Evolutionary conservation across 2,113 vertebrate genomes (phyloP), one percentile per base, ranked within the genome.

Genomic region (Trinectes maculatus): DNA sequence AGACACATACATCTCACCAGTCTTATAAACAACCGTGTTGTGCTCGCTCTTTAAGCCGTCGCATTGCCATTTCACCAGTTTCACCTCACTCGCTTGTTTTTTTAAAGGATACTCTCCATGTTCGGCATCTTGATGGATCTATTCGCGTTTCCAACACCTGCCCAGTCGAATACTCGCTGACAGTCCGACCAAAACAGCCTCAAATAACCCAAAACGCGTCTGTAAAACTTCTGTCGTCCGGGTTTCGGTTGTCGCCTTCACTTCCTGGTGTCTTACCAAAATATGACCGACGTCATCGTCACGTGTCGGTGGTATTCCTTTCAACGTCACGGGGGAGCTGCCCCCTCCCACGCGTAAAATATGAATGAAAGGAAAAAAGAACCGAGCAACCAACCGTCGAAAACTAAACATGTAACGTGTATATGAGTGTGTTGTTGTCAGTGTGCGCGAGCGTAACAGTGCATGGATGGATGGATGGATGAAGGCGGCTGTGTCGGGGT

Each of bases 61-160:
- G n/a, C 22, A 6, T 18, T 34, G 33, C 42, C 18, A 29, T 54
- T 58, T 57, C 74, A 22, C 42, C 19, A 37, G 33, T 28, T 6
- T 48, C 12, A 11, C 13, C 59, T 44, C 46, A n/a, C 15, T 19
- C 28, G 33, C 60, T 25, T 59, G 5, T 26, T 55, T 59, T 3
- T 56, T 5, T 2, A 77, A 92, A 95, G 90, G 93, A 95, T 95
- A 95, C 93, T 92, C 7, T 95, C 93, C 91, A 94, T 91, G 44
- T n/a, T 82, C 13, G 86, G 83, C 91, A 93, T 92, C 44, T 49
- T 79, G 22, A 21, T 0, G 29, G 34, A 3, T 12, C 7, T 68
- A 24, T 54, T 44, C 13, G 5, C 4, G 16, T 37, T 3, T 47
- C 22, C 13, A 54, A 53, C 12, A 19, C 11, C 3, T 2, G 55